Percentiles rank a stretch among this genome's conserved stretches.
These are phyloP conservation scores for Tiliacea citrago DNA, from an alignment of 2,888 invertebrate genomes.

Conservation along the genomic window DNA sequence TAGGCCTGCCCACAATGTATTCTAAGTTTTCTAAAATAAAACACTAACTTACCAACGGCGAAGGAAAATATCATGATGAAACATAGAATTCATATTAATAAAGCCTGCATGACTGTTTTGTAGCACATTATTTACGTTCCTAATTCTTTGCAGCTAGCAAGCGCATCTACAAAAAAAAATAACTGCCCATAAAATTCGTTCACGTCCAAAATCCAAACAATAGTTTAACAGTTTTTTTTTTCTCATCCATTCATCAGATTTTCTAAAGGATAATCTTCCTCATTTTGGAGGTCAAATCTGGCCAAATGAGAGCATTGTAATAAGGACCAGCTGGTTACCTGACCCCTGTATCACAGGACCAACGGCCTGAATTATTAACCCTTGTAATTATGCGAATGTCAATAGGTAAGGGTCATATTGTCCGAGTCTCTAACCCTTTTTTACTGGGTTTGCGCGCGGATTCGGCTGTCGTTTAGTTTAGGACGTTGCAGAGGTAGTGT, in stretches of 20 bases:
- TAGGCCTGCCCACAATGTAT: neutral
- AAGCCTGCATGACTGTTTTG: no score
- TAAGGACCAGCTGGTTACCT: constrained; percentile 80
- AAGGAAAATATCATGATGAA: no score
- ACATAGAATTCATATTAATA: no score
- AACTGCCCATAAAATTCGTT: neutral
- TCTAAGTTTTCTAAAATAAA: no score
- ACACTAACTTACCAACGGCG: no score
- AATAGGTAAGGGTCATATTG: constrained; percentile 62
- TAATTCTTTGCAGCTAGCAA: neutral
- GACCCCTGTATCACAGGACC: constrained; percentile 66
- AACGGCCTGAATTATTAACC: constrained; percentile 46
- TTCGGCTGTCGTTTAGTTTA: constrained; percentile 4
- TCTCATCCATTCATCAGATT: constrained; percentile 9
- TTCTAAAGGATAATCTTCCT: constrained; percentile 51
- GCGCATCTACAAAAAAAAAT: constrained; percentile 8
- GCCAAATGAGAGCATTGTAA: constrained; percentile 63
- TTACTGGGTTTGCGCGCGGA: constrained; percentile 2
- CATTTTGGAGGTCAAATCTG: constrained; percentile 64
- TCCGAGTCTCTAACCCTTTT: constrained; percentile 51
- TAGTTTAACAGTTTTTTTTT: constrained; percentile 47
- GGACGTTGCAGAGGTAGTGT: neutral
- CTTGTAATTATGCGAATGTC: constrained; percentile 58
- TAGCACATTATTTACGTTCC: neutral
- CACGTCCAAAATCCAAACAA: neutral